Conservation (phyloP, 2,888 invertebrate species). For the Punctoribates punctum region DNA sequence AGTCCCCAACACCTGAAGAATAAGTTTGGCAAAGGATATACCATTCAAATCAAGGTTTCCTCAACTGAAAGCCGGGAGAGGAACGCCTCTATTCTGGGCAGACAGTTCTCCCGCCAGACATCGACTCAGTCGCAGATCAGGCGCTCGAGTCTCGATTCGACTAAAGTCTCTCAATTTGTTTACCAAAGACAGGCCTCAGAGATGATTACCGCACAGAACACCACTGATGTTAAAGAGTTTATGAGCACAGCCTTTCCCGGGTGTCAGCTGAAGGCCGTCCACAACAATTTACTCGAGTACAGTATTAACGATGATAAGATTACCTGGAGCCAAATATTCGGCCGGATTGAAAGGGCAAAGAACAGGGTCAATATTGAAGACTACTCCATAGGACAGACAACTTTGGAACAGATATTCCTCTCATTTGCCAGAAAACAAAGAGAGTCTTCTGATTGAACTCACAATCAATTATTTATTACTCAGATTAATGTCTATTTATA, state of each 20-base stretch:
- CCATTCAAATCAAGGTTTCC: constrained; percentile 52
- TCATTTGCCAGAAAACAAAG: constrained; percentile 42
- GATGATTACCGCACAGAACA: constrained; percentile 13
- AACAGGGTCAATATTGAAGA: constrained; percentile 41
- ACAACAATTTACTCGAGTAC: constrained; percentile 40
- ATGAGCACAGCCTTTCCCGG: constrained; percentile 13
- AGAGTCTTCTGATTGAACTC: not conserved
- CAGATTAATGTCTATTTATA: no score
- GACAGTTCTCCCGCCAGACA: not conserved
- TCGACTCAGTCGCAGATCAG: not conserved
- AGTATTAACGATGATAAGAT: constrained; percentile 15
- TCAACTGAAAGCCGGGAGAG: not conserved
- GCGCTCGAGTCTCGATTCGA: not conserved
- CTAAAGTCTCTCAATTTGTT: not conserved
- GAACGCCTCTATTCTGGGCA: no score
- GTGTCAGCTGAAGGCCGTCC: constrained; percentile 28
- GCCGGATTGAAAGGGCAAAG: constrained; percentile 28
- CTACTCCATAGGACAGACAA: constrained; percentile 48
- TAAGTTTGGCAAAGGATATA: constrained; percentile 67
- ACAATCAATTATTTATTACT: no score
- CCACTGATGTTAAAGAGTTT: constrained; percentile 29
- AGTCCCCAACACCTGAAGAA: constrained; percentile 72
- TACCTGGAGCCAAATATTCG: constrained; percentile 34
- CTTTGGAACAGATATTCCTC: constrained; percentile 49
- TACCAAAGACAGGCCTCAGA: not conserved